Evolutionary conservation across 2,113 vertebrate species (phyloP), one percentile per base, ranked within the genome.

Genomic region (Rhizomys pruinosus): DNA sequence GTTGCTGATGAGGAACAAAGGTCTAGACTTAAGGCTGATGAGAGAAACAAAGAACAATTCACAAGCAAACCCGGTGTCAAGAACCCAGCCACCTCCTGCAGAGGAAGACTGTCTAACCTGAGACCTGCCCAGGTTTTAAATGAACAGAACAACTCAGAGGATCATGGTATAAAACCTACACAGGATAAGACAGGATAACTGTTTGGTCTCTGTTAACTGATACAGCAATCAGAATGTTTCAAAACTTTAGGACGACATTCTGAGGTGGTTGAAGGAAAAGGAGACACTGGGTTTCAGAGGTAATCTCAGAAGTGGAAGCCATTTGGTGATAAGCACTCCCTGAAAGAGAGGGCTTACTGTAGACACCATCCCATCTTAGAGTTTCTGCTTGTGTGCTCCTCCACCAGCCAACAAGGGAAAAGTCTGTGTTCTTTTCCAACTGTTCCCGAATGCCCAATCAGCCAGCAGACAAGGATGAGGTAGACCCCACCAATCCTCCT

Each of bases 131-230:
- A 4, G 16, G 72, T 32, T 61, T 66, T 34, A 68, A 57, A 57
- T 4, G 59, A 57, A 74, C 11, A 20, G 9, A 42, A 80, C 74
- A 74, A 59, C 17, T 85, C 44, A 39, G 72, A 76, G n/a, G 39
- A 88, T 47, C 9, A 23, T 37, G 27, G 12, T 5, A 37, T 55
- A 25, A 39, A 47, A 23, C 23, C 29, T 93, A 39, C 7, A 27
- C 23, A 85, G 42, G 13, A 80, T 3, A 82, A 44, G 47, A 34
- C 84, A 87, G 85, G 64, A 87, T 29, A 17, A 34, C 57, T n/a
- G 84, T 82, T 74, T 84, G 78, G 93, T 32, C n/a, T 84, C 42
- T 42, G 77, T 20, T 85, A 69, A 74, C 17, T 87, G 63, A 42
- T 95, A 77, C 34, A 73, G 29, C 37, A 69, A 42, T 57, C 15